Conservation (phyloP, 2,113 vertebrate species). For the Argyrosomus japonicus region DNA sequence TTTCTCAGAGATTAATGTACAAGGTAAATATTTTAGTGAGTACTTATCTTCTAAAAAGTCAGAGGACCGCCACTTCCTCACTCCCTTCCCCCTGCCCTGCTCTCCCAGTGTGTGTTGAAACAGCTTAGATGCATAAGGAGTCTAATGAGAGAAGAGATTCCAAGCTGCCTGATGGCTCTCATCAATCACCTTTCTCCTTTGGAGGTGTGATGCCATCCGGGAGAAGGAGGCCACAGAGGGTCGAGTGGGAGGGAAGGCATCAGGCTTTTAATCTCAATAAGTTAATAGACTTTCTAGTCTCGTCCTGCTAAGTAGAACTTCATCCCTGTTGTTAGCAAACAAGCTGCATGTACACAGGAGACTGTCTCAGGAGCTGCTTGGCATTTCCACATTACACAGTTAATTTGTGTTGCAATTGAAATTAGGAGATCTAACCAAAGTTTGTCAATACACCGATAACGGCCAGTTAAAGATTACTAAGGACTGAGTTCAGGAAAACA, state of each 20-base stretch:
- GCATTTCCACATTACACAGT: slow-evolving; percentile 80
- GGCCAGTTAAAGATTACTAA: slow-evolving; percentile 62
- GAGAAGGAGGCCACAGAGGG: slow-evolving; percentile 56
- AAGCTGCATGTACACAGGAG: slow-evolving; percentile 59
- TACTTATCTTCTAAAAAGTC: slow-evolving; percentile 73
- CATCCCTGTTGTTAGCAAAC: slow-evolving; percentile 74
- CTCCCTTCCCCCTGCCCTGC: slow-evolving; percentile 21
- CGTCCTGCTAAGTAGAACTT: slow-evolving; percentile 70
- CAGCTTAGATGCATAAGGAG: slow-evolving; percentile 72
- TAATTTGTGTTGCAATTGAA: slow-evolving; percentile 73
- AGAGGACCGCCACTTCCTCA: slow-evolving; percentile 41
- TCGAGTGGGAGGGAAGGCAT: slow-evolving; percentile 69
- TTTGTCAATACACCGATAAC: slow-evolving; percentile 60
- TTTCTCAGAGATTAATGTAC: slow-evolving; percentile 74
- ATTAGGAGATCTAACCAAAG: slow-evolving; percentile 61
- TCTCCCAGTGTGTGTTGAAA: slow-evolving; percentile 56
- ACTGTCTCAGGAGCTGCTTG: slow-evolving; percentile 70
- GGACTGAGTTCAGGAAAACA: slow-evolving; percentile 38
- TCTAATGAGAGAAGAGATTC: slow-evolving; percentile 85
- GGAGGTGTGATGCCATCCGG: slow-evolving; percentile 77
- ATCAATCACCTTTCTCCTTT: slow-evolving; percentile 85
- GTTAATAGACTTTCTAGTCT: slow-evolving; percentile 83
- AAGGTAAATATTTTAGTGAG: slow-evolving; percentile 74
- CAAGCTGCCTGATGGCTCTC: slow-evolving; percentile 82
- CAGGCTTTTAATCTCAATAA: slow-evolving; percentile 86